A percentile compares a stretch with the other conserved stretches of the same genome.
phyloP scores from a whole-genome alignment of 2,797 vertebrate species.

The Melanotaenia nigrans region DNA sequence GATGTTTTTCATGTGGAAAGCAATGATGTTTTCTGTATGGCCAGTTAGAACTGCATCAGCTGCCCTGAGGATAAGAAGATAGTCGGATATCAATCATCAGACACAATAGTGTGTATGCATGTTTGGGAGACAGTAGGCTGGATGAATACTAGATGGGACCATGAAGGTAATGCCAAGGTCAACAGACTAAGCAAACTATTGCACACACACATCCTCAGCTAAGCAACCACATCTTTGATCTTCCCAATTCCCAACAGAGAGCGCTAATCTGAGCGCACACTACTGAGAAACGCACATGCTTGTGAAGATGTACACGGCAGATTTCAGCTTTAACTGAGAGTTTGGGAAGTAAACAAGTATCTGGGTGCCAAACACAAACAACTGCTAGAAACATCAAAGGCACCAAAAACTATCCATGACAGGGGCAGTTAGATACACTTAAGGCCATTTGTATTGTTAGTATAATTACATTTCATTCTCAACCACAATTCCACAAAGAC shows the following conservation, averaged over 20 bases:
- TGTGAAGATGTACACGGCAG: slow-evolving; percentile 38
- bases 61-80: slow-evolving; percentile 86
- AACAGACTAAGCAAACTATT: slow-evolving; percentile 56
- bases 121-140: slow-evolving; percentile 19
- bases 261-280: slow-evolving; percentile 45
- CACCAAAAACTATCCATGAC: slow-evolving; percentile 24
- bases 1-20: slow-evolving; percentile 99
- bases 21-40: slow-evolving; percentile 96
- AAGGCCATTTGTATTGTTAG: not conserved
- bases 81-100: slow-evolving; percentile 68
- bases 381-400: slow-evolving; percentile 52
- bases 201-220: not conserved
- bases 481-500: slow-evolving; percentile 30
- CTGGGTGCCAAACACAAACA: slow-evolving; percentile 39
- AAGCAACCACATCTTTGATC: slow-evolving; percentile 57
- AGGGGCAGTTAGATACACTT: not conserved
- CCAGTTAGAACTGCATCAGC: slow-evolving; percentile 97
- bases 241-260: slow-evolving; percentile 49
- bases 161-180: slow-evolving; percentile 71
- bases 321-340: slow-evolving; percentile 46
- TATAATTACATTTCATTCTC: not conserved
- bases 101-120: slow-evolving; percentile 31
- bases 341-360: slow-evolving; percentile 19
- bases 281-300: slow-evolving; percentile 38
- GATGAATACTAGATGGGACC: slow-evolving; percentile 50